phyloP scores from a whole-genome alignment of 2,888 invertebrate species.

The Danaus chrysippus region DNA sequence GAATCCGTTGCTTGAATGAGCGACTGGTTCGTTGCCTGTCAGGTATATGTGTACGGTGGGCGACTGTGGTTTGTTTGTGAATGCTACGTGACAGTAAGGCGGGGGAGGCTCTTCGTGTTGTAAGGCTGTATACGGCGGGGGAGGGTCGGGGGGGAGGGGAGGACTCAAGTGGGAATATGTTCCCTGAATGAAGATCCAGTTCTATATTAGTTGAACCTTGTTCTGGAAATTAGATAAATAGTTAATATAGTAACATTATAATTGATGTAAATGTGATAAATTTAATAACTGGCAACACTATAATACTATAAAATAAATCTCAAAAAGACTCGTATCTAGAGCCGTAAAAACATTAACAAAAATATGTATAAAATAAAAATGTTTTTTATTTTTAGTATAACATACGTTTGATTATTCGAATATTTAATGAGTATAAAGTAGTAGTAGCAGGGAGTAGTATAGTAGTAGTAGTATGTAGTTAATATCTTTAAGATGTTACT shows the following conservation, averaged over 20 bases:
- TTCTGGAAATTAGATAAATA: slow-evolving; percentile 12
- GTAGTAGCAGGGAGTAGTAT: no score
- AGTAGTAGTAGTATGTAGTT: not conserved
- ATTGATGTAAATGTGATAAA: no score
- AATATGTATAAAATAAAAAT: no score
- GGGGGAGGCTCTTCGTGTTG: slow-evolving; percentile 55
- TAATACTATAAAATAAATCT: no score
- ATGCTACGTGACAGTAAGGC: slow-evolving; percentile 55
- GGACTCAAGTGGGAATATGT: slow-evolving; percentile 30
- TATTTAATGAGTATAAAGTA: no score
- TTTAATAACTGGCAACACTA: no score
- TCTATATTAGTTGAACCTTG: slow-evolving; percentile 13
- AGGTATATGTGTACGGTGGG: slow-evolving; percentile 45
- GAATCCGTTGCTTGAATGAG: slow-evolving; percentile 28
- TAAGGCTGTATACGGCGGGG: slow-evolving; percentile 54
- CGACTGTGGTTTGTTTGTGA: slow-evolving; percentile 44
- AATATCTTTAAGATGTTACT: slow-evolving; percentile 35
- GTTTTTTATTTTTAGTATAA: no score
- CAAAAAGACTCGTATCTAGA: no score
- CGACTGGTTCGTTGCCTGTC: slow-evolving; percentile 26
- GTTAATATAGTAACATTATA: no score
- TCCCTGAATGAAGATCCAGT: slow-evolving; percentile 15
- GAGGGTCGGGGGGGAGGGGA: slow-evolving; percentile 40
- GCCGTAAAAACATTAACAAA: no score
- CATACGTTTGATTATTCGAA: no score